Percentiles rank a stretch among this genome's conserved stretches.
These are phyloP conservation scores for Ariopsis seemanni DNA, from an alignment of 2,113 vertebrate species.

Conservation along the genomic window DNA sequence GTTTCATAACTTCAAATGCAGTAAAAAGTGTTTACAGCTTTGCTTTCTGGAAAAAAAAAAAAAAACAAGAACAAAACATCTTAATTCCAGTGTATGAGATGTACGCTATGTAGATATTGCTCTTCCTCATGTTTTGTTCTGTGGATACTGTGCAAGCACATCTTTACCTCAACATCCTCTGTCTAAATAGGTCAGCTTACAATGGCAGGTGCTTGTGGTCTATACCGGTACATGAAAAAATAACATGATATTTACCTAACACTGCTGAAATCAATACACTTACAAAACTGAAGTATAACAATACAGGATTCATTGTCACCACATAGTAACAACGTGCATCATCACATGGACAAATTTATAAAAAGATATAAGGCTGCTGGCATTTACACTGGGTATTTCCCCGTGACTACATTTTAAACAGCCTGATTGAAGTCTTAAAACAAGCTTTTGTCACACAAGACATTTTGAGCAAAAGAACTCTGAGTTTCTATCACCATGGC, in stretches of 20 bases:
- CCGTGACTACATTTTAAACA: neutral
- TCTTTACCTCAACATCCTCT: constrained; percentile 39
- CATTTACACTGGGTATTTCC: constrained; percentile 12
- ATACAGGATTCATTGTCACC: neutral
- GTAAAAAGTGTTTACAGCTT: neutral
- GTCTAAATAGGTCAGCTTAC: constrained; percentile 47
- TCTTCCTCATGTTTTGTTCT: constrained; percentile 25
- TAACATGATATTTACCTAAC: neutral
- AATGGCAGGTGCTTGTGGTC: constrained; percentile 15
- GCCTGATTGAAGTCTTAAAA: neutral
- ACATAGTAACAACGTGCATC: neutral
- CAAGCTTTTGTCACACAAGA: neutral
- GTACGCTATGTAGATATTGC: neutral
- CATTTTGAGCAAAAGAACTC: neutral
- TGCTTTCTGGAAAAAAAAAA: neutral
- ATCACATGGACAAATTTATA: neutral
- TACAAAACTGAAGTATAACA: neutral
- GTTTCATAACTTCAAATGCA: too few species aligned
- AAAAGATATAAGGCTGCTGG: neutral
- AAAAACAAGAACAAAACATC: neutral
- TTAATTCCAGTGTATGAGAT: neutral
- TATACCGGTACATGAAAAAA: neutral
- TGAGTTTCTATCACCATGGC: too few species aligned
- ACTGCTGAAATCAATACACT: neutral
- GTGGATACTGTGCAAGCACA: constrained; percentile 31